Percentiles rank a stretch among this genome's conserved stretches.
Evolutionary conservation across 1,140 invertebrate species (phyloP).

Genomic region (Mamestra configurata): DNA sequence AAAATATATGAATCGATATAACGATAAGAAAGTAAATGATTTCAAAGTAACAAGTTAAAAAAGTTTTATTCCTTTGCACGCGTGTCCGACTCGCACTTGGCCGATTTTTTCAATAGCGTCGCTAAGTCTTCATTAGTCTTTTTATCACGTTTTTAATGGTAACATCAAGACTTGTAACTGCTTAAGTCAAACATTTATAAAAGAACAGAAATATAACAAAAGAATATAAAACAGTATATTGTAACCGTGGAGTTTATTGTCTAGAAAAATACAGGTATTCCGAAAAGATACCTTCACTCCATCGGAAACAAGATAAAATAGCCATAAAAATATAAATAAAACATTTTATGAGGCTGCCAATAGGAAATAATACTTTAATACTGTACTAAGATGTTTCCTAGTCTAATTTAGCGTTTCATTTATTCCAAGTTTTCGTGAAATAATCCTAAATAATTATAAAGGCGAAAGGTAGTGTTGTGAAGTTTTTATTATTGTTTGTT

Average conservation of each 20-base stretch:
- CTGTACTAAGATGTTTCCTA: not conserved
- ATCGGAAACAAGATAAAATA: conserved; percentile 7
- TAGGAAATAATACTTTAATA: not conserved
- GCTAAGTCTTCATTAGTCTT: not conserved
- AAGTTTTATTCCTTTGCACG: no score
- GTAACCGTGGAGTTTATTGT: not conserved
- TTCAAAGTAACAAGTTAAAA: no score
- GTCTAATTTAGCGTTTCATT: not conserved
- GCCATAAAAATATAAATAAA: not conserved
- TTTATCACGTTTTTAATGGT: not conserved
- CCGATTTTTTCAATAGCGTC: no score
- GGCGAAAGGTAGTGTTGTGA: no score
- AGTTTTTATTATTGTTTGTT: no score
- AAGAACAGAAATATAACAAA: not conserved
- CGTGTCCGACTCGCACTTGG: no score
- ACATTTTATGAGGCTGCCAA: not conserved
- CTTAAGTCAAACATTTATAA: not conserved
- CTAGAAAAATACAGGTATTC: conserved; percentile 6
- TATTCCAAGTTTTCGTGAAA: no score
- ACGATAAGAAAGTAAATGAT: no score
- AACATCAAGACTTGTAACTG: not conserved
- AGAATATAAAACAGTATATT: not conserved
- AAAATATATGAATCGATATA: no score
- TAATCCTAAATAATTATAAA: no score
- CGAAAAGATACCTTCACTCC: not conserved